Evolutionary conservation across 1,140 invertebrate genomes (phyloP).

Genomic region (Agrypnia vestita): DNA sequence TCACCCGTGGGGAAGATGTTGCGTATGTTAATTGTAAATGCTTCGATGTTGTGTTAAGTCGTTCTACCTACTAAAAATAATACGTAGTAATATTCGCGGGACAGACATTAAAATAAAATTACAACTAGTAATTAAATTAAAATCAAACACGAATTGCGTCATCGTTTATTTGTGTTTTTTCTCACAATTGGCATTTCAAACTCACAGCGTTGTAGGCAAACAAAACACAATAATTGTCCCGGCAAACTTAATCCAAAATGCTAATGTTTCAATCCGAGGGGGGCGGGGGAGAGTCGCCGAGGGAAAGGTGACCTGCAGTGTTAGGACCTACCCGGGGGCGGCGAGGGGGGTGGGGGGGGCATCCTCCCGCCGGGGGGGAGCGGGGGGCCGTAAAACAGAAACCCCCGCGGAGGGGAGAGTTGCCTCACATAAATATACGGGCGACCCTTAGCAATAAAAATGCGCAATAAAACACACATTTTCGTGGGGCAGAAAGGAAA

Average conservation of each 20-base stretch:
- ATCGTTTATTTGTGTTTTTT: too few species aligned
- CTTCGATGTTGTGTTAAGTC: too few species aligned
- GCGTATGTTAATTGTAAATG: too few species aligned
- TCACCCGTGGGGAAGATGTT: too few species aligned
- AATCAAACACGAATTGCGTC: too few species aligned
- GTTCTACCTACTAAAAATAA: too few species aligned
- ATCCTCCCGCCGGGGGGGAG: not conserved
- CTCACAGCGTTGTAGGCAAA: not conserved
- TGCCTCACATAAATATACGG: slow-evolving; percentile 39
- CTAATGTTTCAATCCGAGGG: slow-evolving; percentile 28
- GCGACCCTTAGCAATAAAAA: slow-evolving; percentile 43
- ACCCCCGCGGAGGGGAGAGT: slow-evolving; percentile 17
- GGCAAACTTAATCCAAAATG: slow-evolving; percentile 29
- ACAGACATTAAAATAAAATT: too few species aligned
- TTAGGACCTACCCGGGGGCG: slow-evolving; percentile 10
- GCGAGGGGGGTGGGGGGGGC: not conserved
- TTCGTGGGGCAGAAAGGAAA: slow-evolving; percentile 40
- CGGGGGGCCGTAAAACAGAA: slow-evolving; percentile 1
- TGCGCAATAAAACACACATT: slow-evolving; percentile 49
- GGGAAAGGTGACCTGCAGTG: slow-evolving; percentile 31
- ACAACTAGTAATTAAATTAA: too few species aligned
- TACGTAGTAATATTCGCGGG: too few species aligned
- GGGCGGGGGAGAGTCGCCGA: not conserved
- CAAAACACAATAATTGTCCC: slow-evolving; percentile 27
- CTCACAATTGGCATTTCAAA: too few species aligned